phyloP scores from a whole-genome alignment of 2,113 vertebrate species.

The Forbesichthys papilliferus region DNA sequence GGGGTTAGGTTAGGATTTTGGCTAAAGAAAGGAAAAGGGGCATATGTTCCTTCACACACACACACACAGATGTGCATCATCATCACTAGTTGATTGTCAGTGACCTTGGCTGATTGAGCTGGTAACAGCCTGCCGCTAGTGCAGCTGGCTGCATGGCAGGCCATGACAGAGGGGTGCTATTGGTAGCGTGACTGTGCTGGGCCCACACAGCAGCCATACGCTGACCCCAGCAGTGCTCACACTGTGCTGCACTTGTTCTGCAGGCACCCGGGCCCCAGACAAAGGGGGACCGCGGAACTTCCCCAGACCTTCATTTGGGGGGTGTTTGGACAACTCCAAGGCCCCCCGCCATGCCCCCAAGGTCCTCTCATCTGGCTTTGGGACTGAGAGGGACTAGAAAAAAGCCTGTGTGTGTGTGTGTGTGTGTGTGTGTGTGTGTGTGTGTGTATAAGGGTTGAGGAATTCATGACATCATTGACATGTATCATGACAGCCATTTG shows the following conservation, averaged over 20 bases:
- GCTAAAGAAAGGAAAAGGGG: conserved; percentile 18
- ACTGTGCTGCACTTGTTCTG: conserved; percentile 78
- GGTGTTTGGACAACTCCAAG: conserved; percentile 73
- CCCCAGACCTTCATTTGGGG: conserved; percentile 69
- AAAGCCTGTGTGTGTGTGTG: conserved; percentile 18
- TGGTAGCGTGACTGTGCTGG: conserved; percentile 62
- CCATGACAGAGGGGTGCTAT: conserved; percentile 28
- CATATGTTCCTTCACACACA: background rate
- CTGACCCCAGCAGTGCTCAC: conserved; percentile 53
- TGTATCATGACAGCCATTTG: conserved; percentile 39
- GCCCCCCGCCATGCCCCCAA: conserved; percentile 57
- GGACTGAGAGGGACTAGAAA: conserved; percentile 38
- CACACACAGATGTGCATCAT: conserved; percentile 65
- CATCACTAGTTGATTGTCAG: conserved; percentile 65
- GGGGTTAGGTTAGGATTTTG: background rate
- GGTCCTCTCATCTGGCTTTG: conserved; percentile 55
- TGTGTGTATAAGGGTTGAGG: conserved; percentile 8
- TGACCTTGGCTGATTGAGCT: conserved; percentile 71
- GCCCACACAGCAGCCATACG: conserved; percentile 33
- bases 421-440: background rate
- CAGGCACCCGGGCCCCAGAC: conserved; percentile 34
- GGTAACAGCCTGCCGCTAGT: conserved; percentile 60
- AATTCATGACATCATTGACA: conserved; percentile 59
- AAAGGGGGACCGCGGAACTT: conserved; percentile 59
- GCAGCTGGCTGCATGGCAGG: conserved; percentile 63